A percentile compares a stretch with the other conserved stretches of the same genome.
phyloP scores from a whole-genome alignment of 2,113 vertebrate species.

The Willisornis vidua region DNA sequence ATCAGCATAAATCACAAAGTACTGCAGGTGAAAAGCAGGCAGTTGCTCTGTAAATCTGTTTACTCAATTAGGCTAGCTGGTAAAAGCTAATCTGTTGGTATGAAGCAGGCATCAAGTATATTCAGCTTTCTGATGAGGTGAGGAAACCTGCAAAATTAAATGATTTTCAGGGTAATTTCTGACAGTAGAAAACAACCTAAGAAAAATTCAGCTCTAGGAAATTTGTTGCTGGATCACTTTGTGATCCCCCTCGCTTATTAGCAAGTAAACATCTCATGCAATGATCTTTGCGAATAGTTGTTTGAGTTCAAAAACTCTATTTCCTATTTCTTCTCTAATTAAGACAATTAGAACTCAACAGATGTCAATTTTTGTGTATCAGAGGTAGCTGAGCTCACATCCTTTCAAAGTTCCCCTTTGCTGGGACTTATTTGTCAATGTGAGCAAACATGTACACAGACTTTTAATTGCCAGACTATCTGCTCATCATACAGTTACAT shows the following conservation, averaged over 20 bases:
- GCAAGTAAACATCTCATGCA: neutral
- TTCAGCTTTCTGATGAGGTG: neutral
- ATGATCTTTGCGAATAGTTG: neutral
- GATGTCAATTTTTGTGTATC: neutral
- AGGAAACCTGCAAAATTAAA: neutral
- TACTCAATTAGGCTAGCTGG: neutral
- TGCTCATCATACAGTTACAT: neutral
- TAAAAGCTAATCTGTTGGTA: neutral
- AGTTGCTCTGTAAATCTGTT: neutral
- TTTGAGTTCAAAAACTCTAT: neutral
- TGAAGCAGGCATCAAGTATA: neutral
- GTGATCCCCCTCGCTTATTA: neutral
- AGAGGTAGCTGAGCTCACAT: neutral
- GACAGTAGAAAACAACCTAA: neutral
- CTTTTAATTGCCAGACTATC: neutral
- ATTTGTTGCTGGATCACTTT: neutral
- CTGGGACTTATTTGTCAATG: neutral
- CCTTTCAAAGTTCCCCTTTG: slow-evolving; percentile 28
- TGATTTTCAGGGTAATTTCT: neutral
- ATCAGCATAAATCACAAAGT: neutral
- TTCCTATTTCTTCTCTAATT: slow-evolving; percentile 7
- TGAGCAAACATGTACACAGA: slow-evolving; percentile 26
- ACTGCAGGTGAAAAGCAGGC: neutral
- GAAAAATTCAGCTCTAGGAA: neutral
- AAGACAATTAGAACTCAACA: neutral